Conservation (phyloP, 2,888 invertebrate genomes). For the Gnatocerus cornutus region DNA sequence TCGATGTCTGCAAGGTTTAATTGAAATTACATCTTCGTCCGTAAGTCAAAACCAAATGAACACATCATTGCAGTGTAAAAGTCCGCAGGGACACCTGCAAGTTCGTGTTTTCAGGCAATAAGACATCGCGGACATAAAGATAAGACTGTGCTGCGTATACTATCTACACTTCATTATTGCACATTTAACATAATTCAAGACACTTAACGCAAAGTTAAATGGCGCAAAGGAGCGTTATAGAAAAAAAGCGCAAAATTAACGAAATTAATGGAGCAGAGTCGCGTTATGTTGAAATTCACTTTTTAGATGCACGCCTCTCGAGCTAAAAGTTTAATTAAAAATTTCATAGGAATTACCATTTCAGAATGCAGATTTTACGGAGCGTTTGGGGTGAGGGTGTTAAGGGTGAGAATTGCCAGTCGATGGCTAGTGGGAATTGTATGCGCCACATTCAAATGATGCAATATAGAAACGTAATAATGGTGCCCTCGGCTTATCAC, state of each 20-base stretch:
- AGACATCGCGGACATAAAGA: constrained; percentile 60
- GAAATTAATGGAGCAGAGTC: constrained; percentile 63
- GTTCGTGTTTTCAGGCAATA: constrained; percentile 59
- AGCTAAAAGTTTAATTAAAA: constrained; percentile 61
- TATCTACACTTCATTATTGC: constrained; percentile 62
- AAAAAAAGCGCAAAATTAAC: constrained; percentile 63
- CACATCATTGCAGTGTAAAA: constrained; percentile 16
- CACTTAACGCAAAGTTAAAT: constrained; percentile 63
- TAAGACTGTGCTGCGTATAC: constrained; percentile 56
- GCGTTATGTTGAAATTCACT: constrained; percentile 52
- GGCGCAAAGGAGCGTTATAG: constrained; percentile 58
- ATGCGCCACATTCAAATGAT: constrained; percentile 64
- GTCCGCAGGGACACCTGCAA: constrained; percentile 39
- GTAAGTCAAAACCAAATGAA: constrained; percentile 7
- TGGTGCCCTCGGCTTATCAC: constrained; percentile 63
- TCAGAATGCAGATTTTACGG: constrained; percentile 15
- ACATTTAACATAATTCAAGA: constrained; percentile 61
- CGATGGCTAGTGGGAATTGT: constrained; percentile 57
- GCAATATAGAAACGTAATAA: constrained; percentile 66
- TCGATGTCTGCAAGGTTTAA: not conserved
- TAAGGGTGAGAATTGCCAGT: constrained; percentile 23
- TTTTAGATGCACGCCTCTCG: constrained; percentile 35
- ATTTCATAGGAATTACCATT: constrained; percentile 57
- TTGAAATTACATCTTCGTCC: constrained; percentile 50
- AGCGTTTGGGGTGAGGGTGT: not conserved